Base-by-base conservation (phyloP, 2,113 vertebrate species). In the Galbula dea region DNA sequence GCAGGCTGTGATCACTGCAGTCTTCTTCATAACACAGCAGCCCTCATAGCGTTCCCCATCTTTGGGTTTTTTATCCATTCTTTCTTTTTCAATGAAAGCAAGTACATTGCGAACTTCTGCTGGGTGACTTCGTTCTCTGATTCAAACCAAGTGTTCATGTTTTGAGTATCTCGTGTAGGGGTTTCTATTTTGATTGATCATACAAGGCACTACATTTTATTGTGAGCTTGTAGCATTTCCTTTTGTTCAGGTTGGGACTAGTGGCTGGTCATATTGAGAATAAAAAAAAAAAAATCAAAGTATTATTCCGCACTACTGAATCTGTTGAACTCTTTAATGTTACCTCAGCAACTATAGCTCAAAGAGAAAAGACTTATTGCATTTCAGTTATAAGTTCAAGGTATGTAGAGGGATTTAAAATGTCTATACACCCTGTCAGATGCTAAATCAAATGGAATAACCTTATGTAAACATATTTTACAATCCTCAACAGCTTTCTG, bases 391-490 rank as follows among this genome's bases (percentile, higher is more conserved):
- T n/a, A 94, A 87, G 66, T 93, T 86, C 88, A 91, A 96, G 74
- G 69, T 92, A 61, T 81, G 61, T 34, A 81, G 52, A 78, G 52
- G 77, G 83, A 96, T 96, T 95, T 92, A 57, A 90, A 86, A 88
- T 59, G 67, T 92, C 94, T 94, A 88, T 88, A 88, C 76, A 93
- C n/a, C 36, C 48, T 86, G 94, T 94, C 88, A 96, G 90, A 88
- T 68, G 52, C 15, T 92, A 95, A 96, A 96, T 96, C 77, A 93
- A 90, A 90, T 90, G 86, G 68, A 96, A 96, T 88, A 96, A 78
- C 86, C 39, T 88, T 90, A 84, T 81, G 52, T 88, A 86, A 74
- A 94, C 88, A 91, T 81, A 90, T 79, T 77, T 95, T 67, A 72
- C 55, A 83, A 57, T 71, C 55, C 34, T 78, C 76, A 93, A 71